phyloP scores from a whole-genome alignment of 1,140 invertebrate species.

The Trachymyrmex cornetzi region DNA sequence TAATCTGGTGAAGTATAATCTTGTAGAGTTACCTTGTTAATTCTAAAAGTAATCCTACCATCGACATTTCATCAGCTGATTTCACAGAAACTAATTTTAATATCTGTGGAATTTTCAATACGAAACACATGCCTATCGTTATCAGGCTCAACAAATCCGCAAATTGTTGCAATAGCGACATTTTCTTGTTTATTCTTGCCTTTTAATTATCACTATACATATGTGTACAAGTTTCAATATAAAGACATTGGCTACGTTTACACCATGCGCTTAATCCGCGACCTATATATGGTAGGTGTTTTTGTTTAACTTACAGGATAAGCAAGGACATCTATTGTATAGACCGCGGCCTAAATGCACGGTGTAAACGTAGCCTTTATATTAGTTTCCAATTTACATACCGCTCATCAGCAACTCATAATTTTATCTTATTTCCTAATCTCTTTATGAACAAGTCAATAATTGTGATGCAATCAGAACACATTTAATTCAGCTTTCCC shows the following conservation, averaged over 20 bases:
- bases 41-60: conserved; percentile 89
- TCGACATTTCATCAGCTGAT: conserved; percentile 89
- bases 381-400: not conserved
- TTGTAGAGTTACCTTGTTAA: conserved; percentile 88
- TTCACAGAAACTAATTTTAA: conserved; percentile 87
- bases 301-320: too few species aligned
- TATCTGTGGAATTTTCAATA: conserved; percentile 92
- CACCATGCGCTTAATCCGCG: too few species aligned
- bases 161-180: conserved; percentile 82
- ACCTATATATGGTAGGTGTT: too few species aligned
- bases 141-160: conserved; percentile 89
- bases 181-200: not conserved
- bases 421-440: conserved; percentile 20
- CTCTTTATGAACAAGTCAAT: not conserved
- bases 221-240: not conserved
- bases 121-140: conserved; percentile 90
- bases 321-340: too few species aligned
- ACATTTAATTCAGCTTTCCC: not conserved
- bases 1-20: too few species aligned
- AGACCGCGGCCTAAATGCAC: too few species aligned
- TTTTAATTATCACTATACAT: not conserved
- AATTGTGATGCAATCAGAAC: not conserved
- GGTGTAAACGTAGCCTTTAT: too few species aligned
- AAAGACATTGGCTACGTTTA: too few species aligned
- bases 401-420: not conserved